Evolutionary conservation across 2,113 vertebrate species (phyloP), one percentile per base, ranked within the genome.

Genomic region (Gasterosteus aculeatus): DNA sequence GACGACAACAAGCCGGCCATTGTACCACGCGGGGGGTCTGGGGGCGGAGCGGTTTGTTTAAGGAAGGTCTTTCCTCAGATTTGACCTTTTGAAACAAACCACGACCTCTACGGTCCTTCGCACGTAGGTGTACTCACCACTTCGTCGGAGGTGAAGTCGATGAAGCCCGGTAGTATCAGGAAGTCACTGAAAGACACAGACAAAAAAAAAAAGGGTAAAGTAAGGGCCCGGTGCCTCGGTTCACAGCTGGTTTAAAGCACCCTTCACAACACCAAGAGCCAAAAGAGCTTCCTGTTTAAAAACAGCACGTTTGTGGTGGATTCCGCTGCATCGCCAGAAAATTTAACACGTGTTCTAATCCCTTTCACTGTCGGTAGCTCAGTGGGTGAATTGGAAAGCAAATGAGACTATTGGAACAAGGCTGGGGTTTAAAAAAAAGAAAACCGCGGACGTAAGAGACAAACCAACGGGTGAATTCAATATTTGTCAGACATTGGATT

Each of bases 91-190:
- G 46, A 29, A 44, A 35, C 31, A 29, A n/a, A 44, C 44, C 26
- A 2, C 26, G 15, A 59, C 31, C 58, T 4, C 1, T 0, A 2
- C 4, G 10, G 9, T 33, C 1, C 2, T 38, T 22, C 9, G 15
- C 26, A 10, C 53, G 6, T 3, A 3, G 4, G 3, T 1, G 41
- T 72, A 87, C 92, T 93, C 87, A 93, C 92, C 91, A 93, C 92
- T 90, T 93, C 92, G 3, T 93, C 92, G 12, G 92, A 92, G 69
- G 89, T 92, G 11, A 93, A 93, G 83, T 93, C 91, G 9, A 93
- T 93, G 82, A 93, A 93, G 77, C 92, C 92, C 3, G 92, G 92
- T 9, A 93, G 81, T 54, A 93, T 93, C 84, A 93, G 88, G 88
- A 93, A 93, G 76, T 93, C 92, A 78, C 92, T 93, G 89, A 68